Base-by-base conservation (phyloP, 2,888 invertebrate species). In the Hirtodrosophila cameraria region DNA sequence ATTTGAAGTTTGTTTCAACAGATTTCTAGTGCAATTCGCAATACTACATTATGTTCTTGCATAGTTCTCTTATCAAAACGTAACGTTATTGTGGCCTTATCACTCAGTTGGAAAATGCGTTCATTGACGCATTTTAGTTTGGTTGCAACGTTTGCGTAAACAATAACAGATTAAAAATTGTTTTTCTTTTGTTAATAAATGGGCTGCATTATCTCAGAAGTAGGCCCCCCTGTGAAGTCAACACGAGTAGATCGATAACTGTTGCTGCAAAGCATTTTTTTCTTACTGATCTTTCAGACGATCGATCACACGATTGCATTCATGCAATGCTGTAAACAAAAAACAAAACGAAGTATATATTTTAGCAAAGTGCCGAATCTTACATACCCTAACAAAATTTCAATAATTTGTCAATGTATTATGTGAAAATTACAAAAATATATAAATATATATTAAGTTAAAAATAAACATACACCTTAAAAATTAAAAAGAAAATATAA, bases 51-150 rank as follows among this genome's bases (percentile, higher is more conserved):
- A 4, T 13, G 6, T 12, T 42, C 16, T 42, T 30, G 23, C 31
- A 50, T 12, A 16, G 38, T 30, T 55, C 25, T 45, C 36, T 43
- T 57, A 35, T 42, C 45, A 7, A 48, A 50, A 38, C 59, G 48
- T 45, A 50, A 38, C 59, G 48, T 45, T 52, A 38, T 54, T 57
- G 25, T 13, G 9, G 18, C 15, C 57, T 75, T 73, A 80, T 83
- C 67, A 39, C 25, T 16, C 35, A 15, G 33, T 27, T 55, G 58
- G 54, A 73, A 80, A 84, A 80, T 76, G 72, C 86, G 73, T 75
- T 55, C 55, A 75, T 75, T 86, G 82, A 83, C 86, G 82, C 70
- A 77, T 75, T 69, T 65, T 55, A 62, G 46, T 76, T 83, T 67
- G 72, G 72, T 57, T 55, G 53, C 70, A 59, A 43, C 38, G n/a